phyloP scores from a whole-genome alignment of 2,888 invertebrate genomes.

The Cordilura impudica region DNA sequence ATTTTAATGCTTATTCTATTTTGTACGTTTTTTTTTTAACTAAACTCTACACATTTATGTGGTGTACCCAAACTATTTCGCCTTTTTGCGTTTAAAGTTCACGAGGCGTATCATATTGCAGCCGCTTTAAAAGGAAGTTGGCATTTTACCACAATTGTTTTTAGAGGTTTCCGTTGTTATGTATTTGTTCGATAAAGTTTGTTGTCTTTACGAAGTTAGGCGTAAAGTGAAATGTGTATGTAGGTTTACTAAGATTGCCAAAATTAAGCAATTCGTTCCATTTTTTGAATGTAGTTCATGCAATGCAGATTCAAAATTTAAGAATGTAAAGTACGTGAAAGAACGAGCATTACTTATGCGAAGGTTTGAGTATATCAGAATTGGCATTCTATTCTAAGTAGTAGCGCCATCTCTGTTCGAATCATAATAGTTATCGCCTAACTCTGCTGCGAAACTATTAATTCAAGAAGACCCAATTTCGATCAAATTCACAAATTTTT shows the following conservation, averaged over 20 bases:
- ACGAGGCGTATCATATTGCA: conserved; percentile 48
- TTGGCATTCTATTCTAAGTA: no score
- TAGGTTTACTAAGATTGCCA: background rate
- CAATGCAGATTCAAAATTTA: no score
- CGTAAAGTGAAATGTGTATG: background rate
- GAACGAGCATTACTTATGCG: no score
- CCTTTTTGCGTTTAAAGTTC: conserved; percentile 40
- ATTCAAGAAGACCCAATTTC: no score
- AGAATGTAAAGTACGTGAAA: no score
- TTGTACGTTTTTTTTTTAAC: background rate
- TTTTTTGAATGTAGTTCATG: no score
- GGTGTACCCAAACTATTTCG: conserved; percentile 47
- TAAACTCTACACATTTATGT: conserved; percentile 26
- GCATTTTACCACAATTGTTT: conserved; percentile 51
- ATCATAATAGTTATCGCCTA: no score
- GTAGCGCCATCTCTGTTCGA: no score
- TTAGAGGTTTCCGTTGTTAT: conserved; percentile 28
- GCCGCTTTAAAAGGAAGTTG: conserved; percentile 43
- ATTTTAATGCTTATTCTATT: background rate
- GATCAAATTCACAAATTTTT: no score
- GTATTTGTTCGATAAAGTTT: conserved; percentile 12
- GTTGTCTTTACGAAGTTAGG: background rate
- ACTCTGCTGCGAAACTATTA: no score
- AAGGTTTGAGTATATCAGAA: no score
- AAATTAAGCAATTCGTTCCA: no score